Evolutionary conservation across 92 coral and sea anemone genomes (phyloP), one percentile per base, ranked within the genome.

Genomic region (Porites divaricata): DNA sequence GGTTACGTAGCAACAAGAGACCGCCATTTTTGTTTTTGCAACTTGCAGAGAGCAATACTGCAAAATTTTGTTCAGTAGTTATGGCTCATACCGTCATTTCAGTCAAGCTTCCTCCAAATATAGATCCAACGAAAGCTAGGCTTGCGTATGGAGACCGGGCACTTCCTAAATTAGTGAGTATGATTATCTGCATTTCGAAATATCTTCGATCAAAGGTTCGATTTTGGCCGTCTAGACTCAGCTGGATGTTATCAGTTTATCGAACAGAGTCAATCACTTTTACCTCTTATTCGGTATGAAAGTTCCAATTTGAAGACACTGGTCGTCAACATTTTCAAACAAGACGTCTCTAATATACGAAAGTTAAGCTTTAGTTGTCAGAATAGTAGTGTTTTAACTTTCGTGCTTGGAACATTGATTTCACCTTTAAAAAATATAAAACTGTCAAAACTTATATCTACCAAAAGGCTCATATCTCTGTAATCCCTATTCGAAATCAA

Each of bases 41-140:
- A 63, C 63, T 57, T 23, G 19, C 45, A 35, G 20, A 24, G 16
- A 28, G 26, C 12, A 10, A 9, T 26, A 25, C 6, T 7, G 66
- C 41, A 25, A 23, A 19, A 26, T 11, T 19, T n/a, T 15, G 23
- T 10, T 5, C 23, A 5, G 8, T 45, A 61, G 56, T 16, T 56
- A 97, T 95, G 99, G 99, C 98, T 76, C 83, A 89, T 67, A 97
- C 98, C 19, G 92, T 97, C 2, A 95, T 97, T 62, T 97, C 98
- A 54, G 91, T 91, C 41, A 87, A 91, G 28, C 81, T 92, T 59
- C 99, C 99, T 10, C 99, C 99, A 68, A 89, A 95, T 76, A 93
- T 95, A 80, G 99, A 95, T 75, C 88, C 92, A 53, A 97, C 98
- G 1, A 97, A 97, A 77, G 93, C 99, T 28, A 89, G 95, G 71